Evolutionary conservation across 1,140 invertebrate genomes (phyloP).

Genomic region (Brachionus angularis): DNA sequence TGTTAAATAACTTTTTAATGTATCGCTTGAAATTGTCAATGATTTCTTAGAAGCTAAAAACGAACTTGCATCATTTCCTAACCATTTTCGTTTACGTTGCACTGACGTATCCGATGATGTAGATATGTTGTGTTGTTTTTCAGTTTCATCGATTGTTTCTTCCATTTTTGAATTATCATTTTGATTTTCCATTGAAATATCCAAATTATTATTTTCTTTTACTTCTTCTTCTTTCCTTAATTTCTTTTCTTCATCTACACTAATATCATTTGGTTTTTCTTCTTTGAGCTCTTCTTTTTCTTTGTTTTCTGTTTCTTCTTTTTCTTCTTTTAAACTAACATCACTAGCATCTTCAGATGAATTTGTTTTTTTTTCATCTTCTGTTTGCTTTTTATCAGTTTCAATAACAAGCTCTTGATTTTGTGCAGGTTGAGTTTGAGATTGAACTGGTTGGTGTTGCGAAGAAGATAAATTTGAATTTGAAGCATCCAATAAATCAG

Average conservation of each 20-base stretch:
- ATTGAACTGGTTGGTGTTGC: no score
- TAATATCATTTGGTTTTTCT: neutral
- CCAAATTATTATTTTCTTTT: neutral
- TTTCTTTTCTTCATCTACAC: neutral
- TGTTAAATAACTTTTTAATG: constrained; percentile 7
- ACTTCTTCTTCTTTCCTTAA: neutral
- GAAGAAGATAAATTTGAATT: no score
- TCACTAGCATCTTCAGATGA: neutral
- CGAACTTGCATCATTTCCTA: constrained; percentile 4
- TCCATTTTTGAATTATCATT: neutral
- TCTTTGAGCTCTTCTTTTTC: neutral
- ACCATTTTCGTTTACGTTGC: constrained; percentile 31
- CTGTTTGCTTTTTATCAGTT: neutral
- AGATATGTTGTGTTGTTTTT: neutral
- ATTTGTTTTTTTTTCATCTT: neutral
- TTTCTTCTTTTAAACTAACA: no score
- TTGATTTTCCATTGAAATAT: neutral
- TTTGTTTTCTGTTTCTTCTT: neutral
- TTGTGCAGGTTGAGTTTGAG: no score
- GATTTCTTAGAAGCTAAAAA: constrained; percentile 25
- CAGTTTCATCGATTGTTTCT: neutral
- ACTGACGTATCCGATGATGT: no score
- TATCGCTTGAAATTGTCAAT: constrained; percentile 13
- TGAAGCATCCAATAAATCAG: no score
- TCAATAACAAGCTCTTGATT: no score